These are phyloP conservation scores for Drosophila bocki DNA, from an alignment of 1,140 invertebrate genomes.

Conservation along the genomic window DNA sequence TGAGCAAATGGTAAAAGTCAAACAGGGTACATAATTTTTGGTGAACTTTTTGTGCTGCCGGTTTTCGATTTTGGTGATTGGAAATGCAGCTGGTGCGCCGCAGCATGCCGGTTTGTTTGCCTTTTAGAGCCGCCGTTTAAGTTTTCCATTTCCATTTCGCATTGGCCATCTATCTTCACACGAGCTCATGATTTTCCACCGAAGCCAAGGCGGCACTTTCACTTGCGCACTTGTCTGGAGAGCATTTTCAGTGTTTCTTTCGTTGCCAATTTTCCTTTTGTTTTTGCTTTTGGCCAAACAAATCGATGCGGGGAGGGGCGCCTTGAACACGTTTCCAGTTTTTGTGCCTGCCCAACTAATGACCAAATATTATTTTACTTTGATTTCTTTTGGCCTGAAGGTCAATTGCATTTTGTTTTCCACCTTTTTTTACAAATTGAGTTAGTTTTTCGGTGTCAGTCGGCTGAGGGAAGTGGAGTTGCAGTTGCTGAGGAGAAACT, in stretches of 20 bases:
- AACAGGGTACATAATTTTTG: constrained; percentile 64
- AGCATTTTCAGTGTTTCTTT: constrained; percentile 36
- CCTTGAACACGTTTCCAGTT: constrained; percentile 59
- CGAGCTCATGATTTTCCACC: constrained; percentile 56
- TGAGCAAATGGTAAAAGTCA: constrained; percentile 80
- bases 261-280: constrained; percentile 35
- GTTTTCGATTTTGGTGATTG: constrained; percentile 46
- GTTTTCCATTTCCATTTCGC: constrained; percentile 80
- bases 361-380: constrained; percentile 78
- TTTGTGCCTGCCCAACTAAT: constrained; percentile 63
- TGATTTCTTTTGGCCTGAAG: constrained; percentile 72
- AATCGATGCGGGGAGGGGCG: constrained; percentile 21
- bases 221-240: constrained; percentile 68
- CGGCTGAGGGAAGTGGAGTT: constrained; percentile 6
- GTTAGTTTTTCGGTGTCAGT: constrained; percentile 48
- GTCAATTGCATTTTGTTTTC: constrained; percentile 69
- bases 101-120: constrained; percentile 48
- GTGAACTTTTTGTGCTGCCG: constrained; percentile 63
- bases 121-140: constrained; percentile 68
- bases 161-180: constrained; percentile 48
- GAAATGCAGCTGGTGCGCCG: constrained; percentile 36
- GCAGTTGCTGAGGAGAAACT: constrained; percentile 33
- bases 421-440: constrained; percentile 55
- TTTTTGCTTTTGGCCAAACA: constrained; percentile 51
- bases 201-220: constrained; percentile 61